Base-by-base conservation (phyloP, 2,113 vertebrate species). In the Indri indri region DNA sequence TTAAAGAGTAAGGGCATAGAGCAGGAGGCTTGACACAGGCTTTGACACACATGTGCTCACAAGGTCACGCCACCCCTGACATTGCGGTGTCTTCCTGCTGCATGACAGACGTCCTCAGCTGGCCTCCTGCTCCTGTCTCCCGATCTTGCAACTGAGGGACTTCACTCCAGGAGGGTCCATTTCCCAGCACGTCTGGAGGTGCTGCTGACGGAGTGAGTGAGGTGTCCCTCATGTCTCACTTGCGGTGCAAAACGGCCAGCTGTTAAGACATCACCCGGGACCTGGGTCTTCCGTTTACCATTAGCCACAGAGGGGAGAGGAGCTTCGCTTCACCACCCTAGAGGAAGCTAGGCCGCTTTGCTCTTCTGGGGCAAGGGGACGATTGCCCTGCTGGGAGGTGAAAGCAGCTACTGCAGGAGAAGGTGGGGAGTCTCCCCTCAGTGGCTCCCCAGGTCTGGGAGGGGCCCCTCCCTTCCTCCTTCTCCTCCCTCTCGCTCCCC, bases 51-150 rank as follows among this genome's bases (percentile, higher is more conserved):
- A 2, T 71, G 52, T 16, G 11, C 17, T 50, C 42, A 73, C 12
- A 34, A 20, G 52, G 16, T 32, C 17, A 25, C 18, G 50, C 79
- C 50, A 5, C 37, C 13, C 0, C 22, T 4, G 27, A 27, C n/a
- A 45, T 12, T 0, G 1, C 17, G 10, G 3, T 22, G 59, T 45
- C 37, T 59, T 30, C 13, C 5, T 4, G 37, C 30, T 25, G 12
- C 0, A 1, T 12, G 40, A 16, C 2, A 2, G 32, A 16, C 2
- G 3, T 45, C 47, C n/a, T 70, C 30, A 18, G 16, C 18, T 18
- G 52, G 88, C 13, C 30, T 25, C 63, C 77, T 45, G 11, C n/a
- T 8, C 17, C 6, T 10, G 2, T 25, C n/a, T n/a, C 8, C 76
- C 27, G 30, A 3, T 13, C 23, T 8, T 66, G 27, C 30, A n/a